These are phyloP conservation scores for Takifugu flavidus DNA, from an alignment of 2,113 vertebrate genomes.

Conservation along the genomic window DNA sequence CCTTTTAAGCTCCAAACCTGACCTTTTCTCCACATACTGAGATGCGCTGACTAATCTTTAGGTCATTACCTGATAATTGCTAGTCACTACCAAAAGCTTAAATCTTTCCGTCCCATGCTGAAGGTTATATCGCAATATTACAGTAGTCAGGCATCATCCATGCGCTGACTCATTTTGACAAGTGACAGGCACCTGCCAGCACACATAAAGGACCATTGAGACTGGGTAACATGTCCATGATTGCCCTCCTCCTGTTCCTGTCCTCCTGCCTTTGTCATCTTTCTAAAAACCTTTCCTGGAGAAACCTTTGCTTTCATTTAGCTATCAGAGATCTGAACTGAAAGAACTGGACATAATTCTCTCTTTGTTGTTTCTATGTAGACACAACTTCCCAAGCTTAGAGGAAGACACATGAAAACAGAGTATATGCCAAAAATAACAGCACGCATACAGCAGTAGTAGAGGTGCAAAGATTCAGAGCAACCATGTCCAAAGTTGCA, in stretches of 20 bases:
- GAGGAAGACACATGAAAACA: no score
- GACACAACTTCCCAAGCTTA: no score
- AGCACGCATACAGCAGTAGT: no score
- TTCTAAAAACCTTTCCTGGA: constrained; percentile 8
- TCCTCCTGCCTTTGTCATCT: constrained; percentile 27
- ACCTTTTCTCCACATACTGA: constrained; percentile 55
- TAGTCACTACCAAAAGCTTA: constrained; percentile 37
- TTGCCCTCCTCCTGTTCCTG: constrained; percentile 34
- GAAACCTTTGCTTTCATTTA: constrained; percentile 8
- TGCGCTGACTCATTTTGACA: constrained; percentile 47
- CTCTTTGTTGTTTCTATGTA: no score
- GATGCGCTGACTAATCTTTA: constrained; percentile 41
- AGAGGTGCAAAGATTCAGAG: background rate
- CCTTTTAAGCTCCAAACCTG: constrained; percentile 48
- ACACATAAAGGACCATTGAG: constrained; percentile 50
- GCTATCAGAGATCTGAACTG: background rate
- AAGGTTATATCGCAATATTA: constrained; percentile 11
- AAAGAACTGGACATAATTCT: background rate
- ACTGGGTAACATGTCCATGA: constrained; percentile 32
- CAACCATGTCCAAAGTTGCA: background rate
- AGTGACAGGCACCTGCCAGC: constrained; percentile 64
- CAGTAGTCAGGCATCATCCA: constrained; percentile 27
- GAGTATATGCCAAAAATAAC: no score
- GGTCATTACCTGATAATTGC: constrained; percentile 45
- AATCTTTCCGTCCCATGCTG: constrained; percentile 26